phyloP scores from a whole-genome alignment of 2,888 invertebrate genomes.

The Hartigia nigra region DNA sequence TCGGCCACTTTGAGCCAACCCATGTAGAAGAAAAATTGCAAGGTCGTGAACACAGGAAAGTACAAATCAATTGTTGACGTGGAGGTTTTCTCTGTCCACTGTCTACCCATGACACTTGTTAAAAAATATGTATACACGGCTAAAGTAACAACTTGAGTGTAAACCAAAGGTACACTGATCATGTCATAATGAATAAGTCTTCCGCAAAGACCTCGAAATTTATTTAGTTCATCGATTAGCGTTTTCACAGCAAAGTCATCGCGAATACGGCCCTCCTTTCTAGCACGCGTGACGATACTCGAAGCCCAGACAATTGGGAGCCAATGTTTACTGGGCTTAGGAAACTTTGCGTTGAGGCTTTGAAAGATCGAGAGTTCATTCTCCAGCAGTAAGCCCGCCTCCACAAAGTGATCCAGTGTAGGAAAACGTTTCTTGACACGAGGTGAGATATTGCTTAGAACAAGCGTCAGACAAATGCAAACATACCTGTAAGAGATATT shows the following conservation, averaged over 20 bases:
- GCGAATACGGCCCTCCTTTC: conserved; percentile 89
- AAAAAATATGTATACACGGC: conserved; percentile 90
- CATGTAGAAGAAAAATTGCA: conserved; percentile 69
- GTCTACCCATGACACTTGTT: conserved; percentile 85
- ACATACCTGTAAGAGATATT: conserved; percentile 61
- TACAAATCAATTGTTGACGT: background rate
- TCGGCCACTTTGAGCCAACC: conserved; percentile 70
- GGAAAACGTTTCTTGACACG: conserved; percentile 91
- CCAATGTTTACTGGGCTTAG: conserved; percentile 90
- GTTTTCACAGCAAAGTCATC: conserved; percentile 95
- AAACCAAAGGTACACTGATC: conserved; percentile 83
- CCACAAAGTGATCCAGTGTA: conserved; percentile 83
- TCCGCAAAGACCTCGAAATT: conserved; percentile 83
- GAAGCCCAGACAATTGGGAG: conserved; percentile 92
- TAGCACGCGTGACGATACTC: conserved; percentile 87
- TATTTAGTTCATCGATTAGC: conserved; percentile 74
- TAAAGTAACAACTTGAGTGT: conserved; percentile 89
- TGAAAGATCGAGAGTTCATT: conserved; percentile 85
- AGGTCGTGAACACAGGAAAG: conserved; percentile 24
- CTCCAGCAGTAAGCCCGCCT: conserved; percentile 83
- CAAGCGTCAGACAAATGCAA: conserved; percentile 89
- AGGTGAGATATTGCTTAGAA: conserved; percentile 87
- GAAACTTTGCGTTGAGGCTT: conserved; percentile 82
- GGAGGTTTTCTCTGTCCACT: conserved; percentile 74
- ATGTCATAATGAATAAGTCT: conserved; percentile 81